phyloP scores from a whole-genome alignment of 2,797 vertebrate genomes.

The Discoglossus pictus region DNA sequence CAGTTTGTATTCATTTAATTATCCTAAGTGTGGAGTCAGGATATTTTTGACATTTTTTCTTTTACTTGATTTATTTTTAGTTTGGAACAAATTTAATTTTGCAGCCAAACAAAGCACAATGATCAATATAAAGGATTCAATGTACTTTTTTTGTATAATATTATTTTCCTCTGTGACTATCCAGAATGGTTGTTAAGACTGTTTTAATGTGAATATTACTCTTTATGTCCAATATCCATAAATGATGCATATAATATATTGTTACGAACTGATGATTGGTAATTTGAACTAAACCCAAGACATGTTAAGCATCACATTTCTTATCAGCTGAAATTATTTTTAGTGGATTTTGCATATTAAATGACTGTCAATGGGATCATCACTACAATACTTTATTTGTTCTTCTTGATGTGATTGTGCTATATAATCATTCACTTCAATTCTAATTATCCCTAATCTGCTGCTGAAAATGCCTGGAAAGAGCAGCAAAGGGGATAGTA shows the following conservation, averaged over 20 bases:
- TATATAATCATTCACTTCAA: constrained; percentile 54
- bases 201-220: constrained; percentile 33
- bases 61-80: no score
- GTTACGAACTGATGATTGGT: constrained; percentile 1
- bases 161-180: constrained; percentile 27
- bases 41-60: no score
- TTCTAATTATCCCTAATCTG: constrained; percentile 64
- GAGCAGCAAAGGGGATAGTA: constrained; percentile 62
- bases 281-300: constrained; percentile 43
- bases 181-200: constrained; percentile 30
- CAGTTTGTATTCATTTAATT: no score
- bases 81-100: no score
- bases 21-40: no score
- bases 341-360: constrained; percentile 58
- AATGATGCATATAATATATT: constrained; percentile 44
- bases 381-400: constrained; percentile 64
- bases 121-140: background rate
- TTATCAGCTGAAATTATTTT: constrained; percentile 58
- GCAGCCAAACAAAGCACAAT: no score
- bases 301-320: constrained; percentile 52
- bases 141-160: constrained; percentile 20
- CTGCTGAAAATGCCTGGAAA: constrained; percentile 54
- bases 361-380: constrained; percentile 62
- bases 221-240: constrained; percentile 40
- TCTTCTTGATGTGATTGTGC: constrained; percentile 60